A percentile compares a stretch with the other conserved stretches of the same genome.
These are phyloP conservation scores for Stomatorhinus ivindoensis DNA, from an alignment of 2,113 vertebrate genomes.

Conservation along the genomic window DNA sequence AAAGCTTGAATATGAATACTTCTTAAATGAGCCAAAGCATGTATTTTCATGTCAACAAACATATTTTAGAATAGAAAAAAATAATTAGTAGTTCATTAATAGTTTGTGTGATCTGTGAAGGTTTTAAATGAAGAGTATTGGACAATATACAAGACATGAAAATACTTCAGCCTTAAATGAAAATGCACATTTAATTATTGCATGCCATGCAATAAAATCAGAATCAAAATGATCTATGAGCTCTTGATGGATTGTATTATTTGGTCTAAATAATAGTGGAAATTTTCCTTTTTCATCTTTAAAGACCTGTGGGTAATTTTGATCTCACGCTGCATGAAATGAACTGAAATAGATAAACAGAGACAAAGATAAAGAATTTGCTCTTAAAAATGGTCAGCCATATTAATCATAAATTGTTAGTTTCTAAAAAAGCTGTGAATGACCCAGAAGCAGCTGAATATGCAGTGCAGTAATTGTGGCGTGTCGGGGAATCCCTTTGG, in stretches of 20 bases:
- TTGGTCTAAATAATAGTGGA: neutral
- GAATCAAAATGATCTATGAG: neutral
- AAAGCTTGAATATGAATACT: conserved; percentile 57
- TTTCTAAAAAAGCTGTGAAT: neutral
- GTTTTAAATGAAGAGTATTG: neutral
- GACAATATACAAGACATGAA: conserved; percentile 79
- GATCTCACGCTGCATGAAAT: conserved; percentile 60
- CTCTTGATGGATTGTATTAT: neutral
- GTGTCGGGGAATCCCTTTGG: conserved; percentile 2
- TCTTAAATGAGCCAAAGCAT: conserved; percentile 66
- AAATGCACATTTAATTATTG: conserved; percentile 45
- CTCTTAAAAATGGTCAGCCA: conserved; percentile 7
- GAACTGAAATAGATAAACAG: conserved; percentile 9
- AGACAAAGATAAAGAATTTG: neutral
- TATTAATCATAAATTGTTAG: neutral
- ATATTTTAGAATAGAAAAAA: conserved; percentile 14
- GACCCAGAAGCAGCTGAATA: conserved; percentile 59
- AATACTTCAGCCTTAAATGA: conserved; percentile 75
- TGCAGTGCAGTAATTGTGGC: conserved; percentile 52
- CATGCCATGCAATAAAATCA: conserved; percentile 49
- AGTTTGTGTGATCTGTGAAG: neutral
- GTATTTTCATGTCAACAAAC: conserved; percentile 91
- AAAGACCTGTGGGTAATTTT: conserved; percentile 66
- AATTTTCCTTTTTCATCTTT: neutral
- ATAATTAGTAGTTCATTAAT: neutral